Conservation (phyloP, 1,140 invertebrate genomes). For the Planococcus citri region DNA sequence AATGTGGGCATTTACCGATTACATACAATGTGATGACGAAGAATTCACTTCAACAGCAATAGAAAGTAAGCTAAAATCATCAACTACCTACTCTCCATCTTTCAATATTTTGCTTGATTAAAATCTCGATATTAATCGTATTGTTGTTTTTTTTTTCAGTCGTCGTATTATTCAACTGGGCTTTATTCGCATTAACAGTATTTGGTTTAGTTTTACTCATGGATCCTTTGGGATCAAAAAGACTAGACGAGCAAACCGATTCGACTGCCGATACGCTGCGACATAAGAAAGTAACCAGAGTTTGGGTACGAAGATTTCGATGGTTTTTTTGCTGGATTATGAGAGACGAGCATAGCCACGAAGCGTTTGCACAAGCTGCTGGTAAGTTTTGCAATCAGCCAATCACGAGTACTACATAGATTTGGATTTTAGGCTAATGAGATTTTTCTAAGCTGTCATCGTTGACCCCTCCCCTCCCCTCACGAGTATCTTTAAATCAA, state of each 20-base stretch:
- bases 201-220: conserved; percentile 64
- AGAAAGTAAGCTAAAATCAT: conserved; percentile 41
- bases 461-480: too few relatives aligned
- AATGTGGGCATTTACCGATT: conserved; percentile 57
- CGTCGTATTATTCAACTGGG: conserved; percentile 68
- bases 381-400: conserved; percentile 40
- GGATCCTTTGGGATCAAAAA: conserved; percentile 61
- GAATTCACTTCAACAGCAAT: conserved; percentile 57
- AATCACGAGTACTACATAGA: too few relatives aligned
- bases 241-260: conserved; percentile 37
- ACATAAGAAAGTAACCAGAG: conserved; percentile 40
- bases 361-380: conserved; percentile 73
- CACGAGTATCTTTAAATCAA: too few relatives aligned
- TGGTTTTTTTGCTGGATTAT: conserved; percentile 69
- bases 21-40: conserved; percentile 50
- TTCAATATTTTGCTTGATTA: too few relatives aligned
- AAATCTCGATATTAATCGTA: too few relatives aligned
- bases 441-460: too few relatives aligned
- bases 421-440: too few relatives aligned
- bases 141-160: conserved; percentile 37
- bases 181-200: conserved; percentile 55
- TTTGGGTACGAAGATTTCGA: conserved; percentile 57
- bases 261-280: conserved; percentile 31
- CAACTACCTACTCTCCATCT: too few relatives aligned
- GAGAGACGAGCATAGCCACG: conserved; percentile 60